A percentile compares a stretch with the other conserved stretches of the same genome.
Conservation (phyloP, 2,888 invertebrate genomes). For the Galeopsomyia nigrocyanea region DNA sequence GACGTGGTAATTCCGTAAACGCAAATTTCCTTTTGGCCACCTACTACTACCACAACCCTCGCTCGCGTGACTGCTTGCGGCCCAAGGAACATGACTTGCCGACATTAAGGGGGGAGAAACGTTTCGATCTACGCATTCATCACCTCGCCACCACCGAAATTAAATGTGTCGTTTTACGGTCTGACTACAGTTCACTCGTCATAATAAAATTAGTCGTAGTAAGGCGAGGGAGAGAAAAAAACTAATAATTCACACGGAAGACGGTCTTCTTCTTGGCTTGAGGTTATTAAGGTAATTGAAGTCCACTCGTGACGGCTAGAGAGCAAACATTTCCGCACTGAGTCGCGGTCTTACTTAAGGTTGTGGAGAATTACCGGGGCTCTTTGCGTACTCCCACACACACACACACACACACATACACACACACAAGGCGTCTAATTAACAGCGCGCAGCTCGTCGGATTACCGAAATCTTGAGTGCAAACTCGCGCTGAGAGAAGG, state of each 20-base stretch:
- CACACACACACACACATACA: background rate
- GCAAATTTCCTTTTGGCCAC: conserved; percentile 61
- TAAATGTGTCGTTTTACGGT: conserved; percentile 9
- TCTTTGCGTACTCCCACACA: background rate
- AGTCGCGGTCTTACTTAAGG: conserved; percentile 28
- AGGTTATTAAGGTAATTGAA: conserved; percentile 44
- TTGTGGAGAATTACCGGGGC: conserved; percentile 34
- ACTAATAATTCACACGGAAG: background rate
- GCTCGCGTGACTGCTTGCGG: conserved; percentile 49
- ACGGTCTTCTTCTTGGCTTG: background rate
- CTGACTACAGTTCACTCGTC: background rate
- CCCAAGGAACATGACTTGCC: conserved; percentile 40
- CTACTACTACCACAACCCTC: conserved; percentile 50
- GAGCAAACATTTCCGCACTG: conserved; percentile 39
- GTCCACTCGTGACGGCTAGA: conserved; percentile 23
- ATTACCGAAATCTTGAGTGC: conserved; percentile 56
- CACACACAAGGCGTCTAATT: conserved; percentile 51
- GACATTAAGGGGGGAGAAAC: conserved; percentile 20
- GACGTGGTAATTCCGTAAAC: conserved; percentile 66
- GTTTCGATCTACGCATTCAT: background rate
- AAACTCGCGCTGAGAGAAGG: conserved; percentile 51
- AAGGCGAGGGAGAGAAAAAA: background rate
- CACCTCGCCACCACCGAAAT: background rate
- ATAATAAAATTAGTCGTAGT: background rate
- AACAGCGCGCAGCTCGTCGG: conserved; percentile 49